Evolutionary conservation across 2,113 vertebrate genomes (phyloP), one percentile per base, ranked within the genome.

Genomic region (Promerops cafer): DNA sequence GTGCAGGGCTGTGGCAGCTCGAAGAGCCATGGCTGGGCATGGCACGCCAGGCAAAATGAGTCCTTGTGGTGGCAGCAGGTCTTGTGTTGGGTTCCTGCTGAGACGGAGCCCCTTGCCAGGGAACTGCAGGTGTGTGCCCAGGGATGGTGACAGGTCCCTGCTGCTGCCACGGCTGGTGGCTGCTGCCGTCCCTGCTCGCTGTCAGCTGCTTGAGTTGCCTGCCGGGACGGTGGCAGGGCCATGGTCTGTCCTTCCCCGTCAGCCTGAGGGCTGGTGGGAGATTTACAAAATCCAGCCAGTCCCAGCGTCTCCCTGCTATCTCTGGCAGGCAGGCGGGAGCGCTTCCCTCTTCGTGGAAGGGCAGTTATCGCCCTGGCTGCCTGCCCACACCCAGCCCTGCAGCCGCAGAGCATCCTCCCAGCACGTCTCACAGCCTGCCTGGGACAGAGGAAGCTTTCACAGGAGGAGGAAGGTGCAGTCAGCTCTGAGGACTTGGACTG

Each of bases 141-240:
- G 71, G 50, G 61, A 11, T 1, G 23, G 37, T 33, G 83, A 21
- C 56, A 12, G 35, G 31, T 39, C 52, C n/a, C 33, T 45, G 75
- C 21, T 54, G 83, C 57, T 50, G 78, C 40, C 0, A 2, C 1
- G 0, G 54, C 37, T 3, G 2, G 57, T 47, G 20, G 64, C 44
- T 68, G 74, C 60, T 0, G 1, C 50, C 0, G 0, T 20, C 39
- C 56, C 39, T 22, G 26, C 68, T 83, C 0, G 0, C 50, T 3
- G 1, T 40, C 92, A 84, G 64, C 74, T 68, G 61, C 57, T 24
- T 1, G 31, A 57, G 42, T 4, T 1, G 10, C 53, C 47, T 53
- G 44, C 47, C 3, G 5, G 63, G 47, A 13, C 5, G 24, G 71
- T 8, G 9, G 19, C 66, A 35, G 63, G 30, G 77, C 26, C 69